Percentiles rank a stretch among this genome's conserved stretches.
phyloP scores from a whole-genome alignment of 2,888 invertebrate genomes.

The Podotricha telesiphe region DNA sequence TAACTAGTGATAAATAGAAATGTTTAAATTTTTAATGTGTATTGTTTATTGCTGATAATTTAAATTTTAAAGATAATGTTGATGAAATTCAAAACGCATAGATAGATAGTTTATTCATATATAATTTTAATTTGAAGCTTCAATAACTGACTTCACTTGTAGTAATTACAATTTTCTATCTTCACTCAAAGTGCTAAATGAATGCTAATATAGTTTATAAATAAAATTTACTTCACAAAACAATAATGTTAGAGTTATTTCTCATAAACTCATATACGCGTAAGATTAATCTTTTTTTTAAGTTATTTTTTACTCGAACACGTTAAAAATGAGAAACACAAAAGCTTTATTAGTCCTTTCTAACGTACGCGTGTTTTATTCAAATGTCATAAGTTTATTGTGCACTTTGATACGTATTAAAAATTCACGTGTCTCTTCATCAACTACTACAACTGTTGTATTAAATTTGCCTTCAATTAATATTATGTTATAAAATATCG shows the following conservation, averaged over 20 bases:
- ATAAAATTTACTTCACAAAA: too few relatives aligned
- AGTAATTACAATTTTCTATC: background rate
- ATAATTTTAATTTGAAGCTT: background rate
- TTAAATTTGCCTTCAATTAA: background rate
- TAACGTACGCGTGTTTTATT: too few relatives aligned
- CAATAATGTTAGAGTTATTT: too few relatives aligned
- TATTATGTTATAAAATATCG: background rate
- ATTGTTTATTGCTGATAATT: background rate
- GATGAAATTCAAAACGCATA: background rate
- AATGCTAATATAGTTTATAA: too few relatives aligned
- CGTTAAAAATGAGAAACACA: too few relatives aligned
- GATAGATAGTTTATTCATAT: background rate
- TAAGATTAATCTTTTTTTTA: too few relatives aligned
- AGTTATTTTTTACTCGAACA: too few relatives aligned
- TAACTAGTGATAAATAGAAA: background rate
- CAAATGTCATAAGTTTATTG: background rate
- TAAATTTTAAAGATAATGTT: background rate
- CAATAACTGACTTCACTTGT: background rate
- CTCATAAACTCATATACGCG: too few relatives aligned
- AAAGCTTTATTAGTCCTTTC: too few relatives aligned
- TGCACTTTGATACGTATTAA: background rate
- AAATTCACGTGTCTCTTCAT: background rate
- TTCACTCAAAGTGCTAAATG: background rate
- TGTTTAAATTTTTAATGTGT: background rate
- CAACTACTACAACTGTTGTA: background rate